phyloP scores from a whole-genome alignment of 2,113 vertebrate species.

The Hystrix cristata region DNA sequence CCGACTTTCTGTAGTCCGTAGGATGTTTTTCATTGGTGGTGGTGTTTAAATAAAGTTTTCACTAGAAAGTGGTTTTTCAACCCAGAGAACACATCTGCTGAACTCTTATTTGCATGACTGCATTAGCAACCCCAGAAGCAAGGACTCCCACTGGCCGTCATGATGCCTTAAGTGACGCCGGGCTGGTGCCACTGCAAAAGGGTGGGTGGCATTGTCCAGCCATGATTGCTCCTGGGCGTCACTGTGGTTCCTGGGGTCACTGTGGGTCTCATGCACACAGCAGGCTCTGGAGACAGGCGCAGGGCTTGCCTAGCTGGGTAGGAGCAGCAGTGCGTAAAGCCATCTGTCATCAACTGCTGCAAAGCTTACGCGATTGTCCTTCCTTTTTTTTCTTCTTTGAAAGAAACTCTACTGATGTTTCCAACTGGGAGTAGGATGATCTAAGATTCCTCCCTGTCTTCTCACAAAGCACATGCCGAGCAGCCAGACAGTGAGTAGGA shows the following conservation, averaged over 20 bases:
- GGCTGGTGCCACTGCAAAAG: background rate
- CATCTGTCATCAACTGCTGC: background rate
- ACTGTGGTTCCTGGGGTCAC: background rate
- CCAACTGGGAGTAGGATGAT: background rate
- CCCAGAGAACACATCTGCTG: background rate
- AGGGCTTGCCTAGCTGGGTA: background rate
- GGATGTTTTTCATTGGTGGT: background rate
- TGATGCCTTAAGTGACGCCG: background rate
- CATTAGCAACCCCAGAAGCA: background rate
- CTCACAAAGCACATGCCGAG: background rate
- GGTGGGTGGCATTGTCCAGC: background rate
- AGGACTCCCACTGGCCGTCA: background rate
- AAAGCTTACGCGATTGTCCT: background rate
- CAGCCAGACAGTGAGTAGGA: background rate
- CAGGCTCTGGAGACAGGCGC: background rate
- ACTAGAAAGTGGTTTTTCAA: conserved; percentile 1
- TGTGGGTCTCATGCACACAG: background rate
- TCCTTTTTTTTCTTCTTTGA: background rate
- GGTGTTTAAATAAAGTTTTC: background rate
- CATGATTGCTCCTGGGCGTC: background rate
- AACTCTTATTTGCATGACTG: background rate
- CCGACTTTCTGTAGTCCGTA: background rate
- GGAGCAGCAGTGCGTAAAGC: background rate
- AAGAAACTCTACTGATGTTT: background rate
- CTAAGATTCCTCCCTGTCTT: too few relatives aligned